Base-by-base conservation (phyloP, 2,888 invertebrate genomes). In the Micoletzkya japonica region DNA sequence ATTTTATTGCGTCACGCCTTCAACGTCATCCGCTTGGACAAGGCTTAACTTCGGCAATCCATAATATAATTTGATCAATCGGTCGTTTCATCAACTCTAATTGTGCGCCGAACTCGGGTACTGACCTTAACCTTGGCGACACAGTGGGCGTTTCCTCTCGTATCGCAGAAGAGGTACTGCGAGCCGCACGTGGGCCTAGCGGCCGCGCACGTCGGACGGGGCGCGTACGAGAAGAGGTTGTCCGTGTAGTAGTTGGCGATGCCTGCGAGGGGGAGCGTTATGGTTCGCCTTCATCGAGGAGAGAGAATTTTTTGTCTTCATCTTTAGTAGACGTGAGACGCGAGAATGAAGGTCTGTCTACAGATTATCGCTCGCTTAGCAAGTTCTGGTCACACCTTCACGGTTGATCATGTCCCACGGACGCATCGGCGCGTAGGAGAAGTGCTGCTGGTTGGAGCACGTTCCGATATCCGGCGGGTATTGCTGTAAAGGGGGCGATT, bases 211-310 rank as follows among this genome's bases (percentile, higher is more conserved):
- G 80, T 80, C 4, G 84, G 84, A 2, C 84, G 78, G 2, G 81
- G 79, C 4, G 82, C 79, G 71, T 81, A 84, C 54, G 73, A 76
- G 74, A 82, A 84, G 59, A 84, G 63, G 68, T 77, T 75, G 70
- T 85, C 84, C 24, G 84, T 84, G 76, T 84, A 84, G 39, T 76
- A 81, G 70, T 84, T 84, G n/a, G 83, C 82, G 2, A 84, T 77
- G n/a, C 83, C 80, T 74, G 28, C n/a, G 63, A 50, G 32, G 32
- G 26, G 28, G 30, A 10, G 4, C 50, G 4, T 56, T 56, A n/a
- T n/a, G n/a, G n/a, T n/a, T n/a, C n/a, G n/a, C n/a, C n/a, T n/a
- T n/a, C n/a, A n/a, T n/a, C n/a, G n/a, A n/a, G n/a, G n/a, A n/a
- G n/a, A n/a, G n/a, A n/a, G n/a, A n/a, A n/a, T n/a, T n/a, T n/a